Evolutionary conservation across 2,888 invertebrate species (phyloP).

Genomic region (Horisme vitalbata): DNA sequence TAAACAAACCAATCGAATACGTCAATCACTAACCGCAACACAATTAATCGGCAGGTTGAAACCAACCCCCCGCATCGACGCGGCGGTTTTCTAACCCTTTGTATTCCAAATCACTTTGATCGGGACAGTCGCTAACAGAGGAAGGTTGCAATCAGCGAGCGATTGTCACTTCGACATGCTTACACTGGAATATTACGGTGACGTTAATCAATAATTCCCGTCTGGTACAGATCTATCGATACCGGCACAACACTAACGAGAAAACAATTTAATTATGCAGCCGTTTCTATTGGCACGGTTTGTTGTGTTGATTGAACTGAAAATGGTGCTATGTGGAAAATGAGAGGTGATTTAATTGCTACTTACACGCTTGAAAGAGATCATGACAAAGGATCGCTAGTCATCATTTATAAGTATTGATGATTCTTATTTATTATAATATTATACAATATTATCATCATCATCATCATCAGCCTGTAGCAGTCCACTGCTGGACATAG

Average conservation of each 20-base stretch:
- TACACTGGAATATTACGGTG: conserved; percentile 42
- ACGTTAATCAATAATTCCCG: conserved; percentile 37
- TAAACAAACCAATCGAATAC: conserved; percentile 38
- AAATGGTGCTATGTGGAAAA: conserved; percentile 4
- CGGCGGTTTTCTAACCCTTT: conserved; percentile 71
- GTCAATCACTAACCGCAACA: conserved; percentile 47
- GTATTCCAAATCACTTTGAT: conserved; percentile 73
- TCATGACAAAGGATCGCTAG: no score
- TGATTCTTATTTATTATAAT: no score
- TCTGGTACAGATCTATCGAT: conserved; percentile 8
- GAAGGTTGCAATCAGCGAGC: conserved; percentile 51
- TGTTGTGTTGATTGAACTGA: conserved; percentile 4
- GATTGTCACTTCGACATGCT: conserved; percentile 53
- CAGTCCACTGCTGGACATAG: no score
- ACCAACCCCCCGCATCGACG: conserved; percentile 56
- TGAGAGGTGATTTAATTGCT: background rate
- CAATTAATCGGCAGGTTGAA: conserved; percentile 61
- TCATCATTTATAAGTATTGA: no score
- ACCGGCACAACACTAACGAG: conserved; percentile 15
- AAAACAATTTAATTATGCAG: conserved; percentile 22
- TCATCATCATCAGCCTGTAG: no score
- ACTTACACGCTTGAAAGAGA: no score
- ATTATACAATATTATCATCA: no score
- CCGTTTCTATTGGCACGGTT: conserved; percentile 8
- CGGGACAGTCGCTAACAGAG: conserved; percentile 58